phyloP scores from a whole-genome alignment of 2,797 vertebrate genomes.

The Rhinoraja longicauda region DNA sequence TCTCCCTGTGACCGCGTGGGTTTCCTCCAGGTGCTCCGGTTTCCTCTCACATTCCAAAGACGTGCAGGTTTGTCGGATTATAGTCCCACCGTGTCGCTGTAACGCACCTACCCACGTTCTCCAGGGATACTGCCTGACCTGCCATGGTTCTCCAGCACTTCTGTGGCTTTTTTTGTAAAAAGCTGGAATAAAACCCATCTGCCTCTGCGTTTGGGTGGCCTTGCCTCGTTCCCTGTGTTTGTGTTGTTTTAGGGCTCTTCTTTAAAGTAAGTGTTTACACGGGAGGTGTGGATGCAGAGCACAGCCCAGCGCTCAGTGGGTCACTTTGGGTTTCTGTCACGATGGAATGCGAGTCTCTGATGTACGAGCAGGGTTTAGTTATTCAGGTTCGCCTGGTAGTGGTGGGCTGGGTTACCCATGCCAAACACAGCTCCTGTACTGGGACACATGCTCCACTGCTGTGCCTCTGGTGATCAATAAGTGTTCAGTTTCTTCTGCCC shows the following conservation, averaged over 20 bases:
- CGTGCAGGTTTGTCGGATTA: too few relatives aligned
- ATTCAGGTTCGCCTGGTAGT: conserved; percentile 52
- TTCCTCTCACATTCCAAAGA: too few relatives aligned
- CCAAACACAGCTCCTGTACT: conserved; percentile 53
- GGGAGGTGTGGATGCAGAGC: conserved; percentile 53
- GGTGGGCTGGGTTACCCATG: conserved; percentile 46
- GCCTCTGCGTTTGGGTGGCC: conserved; percentile 60
- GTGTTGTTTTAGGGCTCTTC: conserved; percentile 53
- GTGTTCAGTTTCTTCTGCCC: conserved; percentile 49
- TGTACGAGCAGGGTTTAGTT: conserved; percentile 56
- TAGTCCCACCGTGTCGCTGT: too few relatives aligned
- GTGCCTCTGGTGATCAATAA: conserved; percentile 46
- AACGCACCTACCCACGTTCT: too few relatives aligned
- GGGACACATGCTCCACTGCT: conserved; percentile 49
- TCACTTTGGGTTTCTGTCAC: conserved; percentile 51
- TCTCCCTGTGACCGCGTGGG: too few relatives aligned
- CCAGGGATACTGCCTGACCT: too few relatives aligned
- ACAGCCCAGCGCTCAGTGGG: conserved; percentile 52
- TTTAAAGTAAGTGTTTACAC: conserved; percentile 67
- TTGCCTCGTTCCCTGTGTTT: conserved; percentile 48
- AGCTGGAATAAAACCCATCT: background rate
- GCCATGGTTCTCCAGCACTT: too few relatives aligned
- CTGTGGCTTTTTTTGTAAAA: background rate
- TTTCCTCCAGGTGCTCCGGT: too few relatives aligned
- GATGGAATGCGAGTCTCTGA: conserved; percentile 54